Evolutionary conservation across 2,113 vertebrate species (phyloP).

Genomic region (Sander lucioperca): DNA sequence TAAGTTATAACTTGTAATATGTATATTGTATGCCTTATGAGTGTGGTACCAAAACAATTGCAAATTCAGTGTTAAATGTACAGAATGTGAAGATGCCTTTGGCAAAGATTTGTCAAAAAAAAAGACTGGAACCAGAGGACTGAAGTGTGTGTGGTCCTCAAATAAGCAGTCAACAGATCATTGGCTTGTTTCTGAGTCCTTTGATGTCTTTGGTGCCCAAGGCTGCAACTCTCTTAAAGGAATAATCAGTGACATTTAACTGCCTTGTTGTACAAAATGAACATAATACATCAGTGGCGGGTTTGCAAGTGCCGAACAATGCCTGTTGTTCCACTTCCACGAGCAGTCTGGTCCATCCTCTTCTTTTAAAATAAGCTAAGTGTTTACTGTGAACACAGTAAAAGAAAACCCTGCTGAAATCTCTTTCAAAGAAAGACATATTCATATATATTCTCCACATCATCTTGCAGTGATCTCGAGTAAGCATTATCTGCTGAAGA

Average conservation of each 20-base stretch:
- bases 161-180: slow-evolving; percentile 53
- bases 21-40: neutral
- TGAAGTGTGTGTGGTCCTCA: slow-evolving; percentile 55
- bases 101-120: neutral
- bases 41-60: neutral
- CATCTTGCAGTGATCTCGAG: slow-evolving; percentile 14
- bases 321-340: slow-evolving; percentile 27
- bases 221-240: slow-evolving; percentile 42
- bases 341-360: slow-evolving; percentile 8
- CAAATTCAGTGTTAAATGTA: neutral
- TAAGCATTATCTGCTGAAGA: slow-evolving; percentile 27
- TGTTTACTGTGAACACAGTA: neutral
- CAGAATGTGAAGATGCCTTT: neutral
- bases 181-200: slow-evolving; percentile 37
- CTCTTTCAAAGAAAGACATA: slow-evolving; percentile 8
- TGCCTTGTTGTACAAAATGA: slow-evolving; percentile 64
- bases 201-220: slow-evolving; percentile 51
- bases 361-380: neutral
- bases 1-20: neutral
- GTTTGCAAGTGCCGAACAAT: slow-evolving; percentile 38
- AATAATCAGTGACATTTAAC: slow-evolving; percentile 65
- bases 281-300: slow-evolving; percentile 41
- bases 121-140: neutral
- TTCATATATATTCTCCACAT: neutral
- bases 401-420: neutral